A percentile compares a stretch with the other conserved stretches of the same genome.
phyloP scores from a whole-genome alignment of 2,888 invertebrate genomes.

The Watsonalla cultraria region DNA sequence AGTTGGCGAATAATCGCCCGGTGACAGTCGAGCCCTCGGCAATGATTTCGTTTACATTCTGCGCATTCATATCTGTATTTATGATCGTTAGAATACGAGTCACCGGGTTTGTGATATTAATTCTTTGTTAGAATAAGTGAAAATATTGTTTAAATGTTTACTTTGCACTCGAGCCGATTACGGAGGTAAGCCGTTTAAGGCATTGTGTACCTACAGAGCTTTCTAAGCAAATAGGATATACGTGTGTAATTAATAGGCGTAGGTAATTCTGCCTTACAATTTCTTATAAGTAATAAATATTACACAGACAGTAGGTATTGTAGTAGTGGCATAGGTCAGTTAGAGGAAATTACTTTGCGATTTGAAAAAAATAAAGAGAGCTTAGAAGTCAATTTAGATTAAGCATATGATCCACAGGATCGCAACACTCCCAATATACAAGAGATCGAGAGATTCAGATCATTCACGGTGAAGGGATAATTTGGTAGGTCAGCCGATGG shows the following conservation, averaged over 20 bases:
- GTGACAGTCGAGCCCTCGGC: slow-evolving; percentile 22
- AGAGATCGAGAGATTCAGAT: no score
- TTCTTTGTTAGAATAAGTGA: slow-evolving; percentile 50
- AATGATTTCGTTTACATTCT: slow-evolving; percentile 27
- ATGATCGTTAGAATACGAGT: slow-evolving; percentile 30
- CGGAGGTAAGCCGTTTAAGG: slow-evolving; percentile 62
- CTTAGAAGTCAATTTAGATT: no score
- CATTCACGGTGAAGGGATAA: no score
- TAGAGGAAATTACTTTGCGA: no score
- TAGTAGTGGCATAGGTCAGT: no score
- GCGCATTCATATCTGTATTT: slow-evolving; percentile 23
- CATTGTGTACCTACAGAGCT: slow-evolving; percentile 18
- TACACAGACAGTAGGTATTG: no score
- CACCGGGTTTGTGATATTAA: slow-evolving; percentile 36
- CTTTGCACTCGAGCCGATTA: slow-evolving; percentile 57
- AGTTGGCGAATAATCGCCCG: slow-evolving; percentile 37
- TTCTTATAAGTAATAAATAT: no score
- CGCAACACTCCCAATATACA: no score
- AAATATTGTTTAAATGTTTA: slow-evolving; percentile 63
- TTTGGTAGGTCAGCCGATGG: no score
- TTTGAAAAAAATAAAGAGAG: no score
- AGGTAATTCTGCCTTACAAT: no score
- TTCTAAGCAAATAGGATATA: slow-evolving; percentile 1
- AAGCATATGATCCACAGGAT: no score
- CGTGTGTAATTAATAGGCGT: background rate